Conservation (phyloP, 2,888 invertebrate species). For the Hermaeophaga mercurialis region DNA sequence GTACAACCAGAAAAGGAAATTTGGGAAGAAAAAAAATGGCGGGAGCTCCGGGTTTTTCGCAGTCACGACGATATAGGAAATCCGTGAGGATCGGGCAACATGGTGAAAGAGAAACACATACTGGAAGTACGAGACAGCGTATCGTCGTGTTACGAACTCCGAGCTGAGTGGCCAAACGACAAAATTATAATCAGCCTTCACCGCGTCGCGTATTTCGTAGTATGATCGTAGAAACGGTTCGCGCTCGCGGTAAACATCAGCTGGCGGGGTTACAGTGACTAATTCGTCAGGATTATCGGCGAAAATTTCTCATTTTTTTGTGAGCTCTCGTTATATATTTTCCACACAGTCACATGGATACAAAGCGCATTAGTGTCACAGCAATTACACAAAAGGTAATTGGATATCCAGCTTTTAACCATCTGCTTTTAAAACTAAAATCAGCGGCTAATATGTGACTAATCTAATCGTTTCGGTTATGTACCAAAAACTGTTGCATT, state of each 20-base stretch:
- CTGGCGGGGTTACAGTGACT: constrained; percentile 30
- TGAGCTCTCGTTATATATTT: constrained; percentile 10
- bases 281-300: not conserved
- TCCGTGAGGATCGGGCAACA: not conserved
- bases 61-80: not conserved
- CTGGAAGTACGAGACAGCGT: constrained; percentile 31
- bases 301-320: constrained; percentile 6
- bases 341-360: constrained; percentile 11
- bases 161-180: constrained; percentile 6
- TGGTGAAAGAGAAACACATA: constrained; percentile 29
- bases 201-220: constrained; percentile 6
- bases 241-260: constrained; percentile 36
- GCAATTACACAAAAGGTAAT: constrained; percentile 4
- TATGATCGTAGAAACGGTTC: constrained; percentile 13
- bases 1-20: too few species aligned
- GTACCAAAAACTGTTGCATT: not conserved
- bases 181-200: constrained; percentile 23
- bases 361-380: not conserved
- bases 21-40: too few species aligned
- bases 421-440: constrained; percentile 7
- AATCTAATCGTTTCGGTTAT: constrained; percentile 15
- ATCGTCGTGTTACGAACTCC: constrained; percentile 30
- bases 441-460: not conserved
- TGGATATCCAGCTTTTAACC: not conserved
- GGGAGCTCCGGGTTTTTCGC: too few species aligned